Evolutionary conservation across 2,888 invertebrate genomes (phyloP).

Genomic region (Macaria notata): DNA sequence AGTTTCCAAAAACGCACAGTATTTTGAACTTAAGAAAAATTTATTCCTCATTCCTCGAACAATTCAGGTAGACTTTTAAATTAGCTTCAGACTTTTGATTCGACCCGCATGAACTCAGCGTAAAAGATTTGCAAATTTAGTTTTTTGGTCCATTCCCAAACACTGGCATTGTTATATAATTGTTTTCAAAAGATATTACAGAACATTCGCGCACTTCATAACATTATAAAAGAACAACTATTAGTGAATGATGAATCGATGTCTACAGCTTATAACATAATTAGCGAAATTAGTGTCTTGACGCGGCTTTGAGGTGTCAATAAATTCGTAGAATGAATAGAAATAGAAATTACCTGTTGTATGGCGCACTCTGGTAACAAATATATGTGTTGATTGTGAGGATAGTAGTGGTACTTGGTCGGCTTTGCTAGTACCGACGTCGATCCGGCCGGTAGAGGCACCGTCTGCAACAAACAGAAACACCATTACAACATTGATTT

Average conservation of each 20-base stretch:
- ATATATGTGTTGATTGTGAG: constrained; percentile 96
- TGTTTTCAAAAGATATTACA: not conserved
- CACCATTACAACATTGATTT: constrained; percentile 33
- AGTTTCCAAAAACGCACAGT: not conserved
- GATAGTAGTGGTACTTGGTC: constrained; percentile 96
- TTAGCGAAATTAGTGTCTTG: constrained; percentile 5
- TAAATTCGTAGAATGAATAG: constrained; percentile 32
- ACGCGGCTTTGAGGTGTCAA: constrained; percentile 34
- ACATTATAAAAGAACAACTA: not conserved
- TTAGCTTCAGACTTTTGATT: constrained; percentile 20
- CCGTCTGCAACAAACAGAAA: constrained; percentile 82
- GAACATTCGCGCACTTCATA: not conserved
- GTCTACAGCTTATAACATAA: constrained; percentile 4
- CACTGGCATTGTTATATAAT: constrained; percentile 1
- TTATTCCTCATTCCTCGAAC: not conserved
- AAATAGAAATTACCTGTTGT: constrained; percentile 86
- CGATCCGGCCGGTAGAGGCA: constrained; percentile 85
- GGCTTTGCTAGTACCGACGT: constrained; percentile 90
- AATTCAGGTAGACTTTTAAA: constrained; percentile 13
- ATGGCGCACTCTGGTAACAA: constrained; percentile 96
- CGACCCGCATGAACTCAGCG: constrained; percentile 15
- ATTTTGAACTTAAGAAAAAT: not conserved
- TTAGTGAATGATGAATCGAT: constrained; percentile 5
- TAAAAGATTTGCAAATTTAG: not conserved
- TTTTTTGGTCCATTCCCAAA: not conserved